Conservation (phyloP, 2,797 vertebrate genomes). For the Psittacula echo region DNA sequence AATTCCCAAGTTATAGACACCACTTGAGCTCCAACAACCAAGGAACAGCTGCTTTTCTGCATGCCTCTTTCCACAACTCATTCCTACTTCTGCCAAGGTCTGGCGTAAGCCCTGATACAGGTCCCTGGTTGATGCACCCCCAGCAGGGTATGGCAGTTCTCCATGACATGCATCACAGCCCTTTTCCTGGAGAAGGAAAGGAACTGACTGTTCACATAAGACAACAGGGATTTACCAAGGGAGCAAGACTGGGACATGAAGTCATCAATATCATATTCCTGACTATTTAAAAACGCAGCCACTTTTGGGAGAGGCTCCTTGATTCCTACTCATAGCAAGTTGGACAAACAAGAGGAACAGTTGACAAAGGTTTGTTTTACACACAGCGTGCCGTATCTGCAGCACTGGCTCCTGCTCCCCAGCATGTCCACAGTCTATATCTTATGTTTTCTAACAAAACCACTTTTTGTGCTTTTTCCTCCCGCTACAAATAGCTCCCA, state of each 20-base stretch:
- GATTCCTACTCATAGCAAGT: background rate
- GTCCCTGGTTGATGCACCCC: background rate
- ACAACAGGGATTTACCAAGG: background rate
- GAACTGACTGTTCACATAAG: background rate
- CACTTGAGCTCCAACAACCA: background rate
- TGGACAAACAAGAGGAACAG: background rate
- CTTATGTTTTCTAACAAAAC: background rate
- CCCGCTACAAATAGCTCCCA: background rate
- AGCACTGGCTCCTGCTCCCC: background rate
- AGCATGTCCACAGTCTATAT: background rate
- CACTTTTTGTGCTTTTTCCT: background rate
- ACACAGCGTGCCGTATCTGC: background rate
- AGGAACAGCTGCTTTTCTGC: background rate
- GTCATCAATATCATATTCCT: background rate
- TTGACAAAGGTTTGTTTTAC: background rate
- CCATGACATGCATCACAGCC: background rate
- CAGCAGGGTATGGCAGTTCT: background rate
- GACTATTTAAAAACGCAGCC: background rate
- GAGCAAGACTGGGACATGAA: background rate
- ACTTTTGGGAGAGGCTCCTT: background rate
- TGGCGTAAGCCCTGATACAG: background rate
- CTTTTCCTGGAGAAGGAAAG: background rate
- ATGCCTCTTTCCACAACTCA: background rate
- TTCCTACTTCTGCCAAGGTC: background rate
- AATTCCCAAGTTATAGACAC: background rate